Evolutionary conservation across 2,888 invertebrate species (phyloP), one percentile per base, ranked within the genome.

Genomic region (Pterostichus madidus): DNA sequence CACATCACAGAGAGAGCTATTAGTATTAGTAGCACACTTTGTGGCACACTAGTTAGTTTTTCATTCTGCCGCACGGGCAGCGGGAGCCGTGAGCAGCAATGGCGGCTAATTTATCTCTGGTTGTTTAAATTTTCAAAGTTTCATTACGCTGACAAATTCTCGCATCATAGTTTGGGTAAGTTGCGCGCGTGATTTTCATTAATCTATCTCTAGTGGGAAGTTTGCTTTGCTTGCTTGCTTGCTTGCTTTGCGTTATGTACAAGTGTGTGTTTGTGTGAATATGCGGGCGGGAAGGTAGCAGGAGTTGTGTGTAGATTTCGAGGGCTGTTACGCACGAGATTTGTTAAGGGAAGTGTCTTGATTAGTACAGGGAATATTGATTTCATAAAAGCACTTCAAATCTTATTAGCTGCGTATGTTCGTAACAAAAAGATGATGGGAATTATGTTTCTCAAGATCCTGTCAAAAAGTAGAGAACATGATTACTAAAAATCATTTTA

Each of bases 171-270:
- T 71, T 61, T 17, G 71, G 24, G 44, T 46, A 71, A 71, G 46
- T 71, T 46, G 44, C 15, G 71, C 71, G 71, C 71, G 71, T 71
- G 71, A 71, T 71, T 71, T 71, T 71, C 71, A 71, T 71, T 71
- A 71, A 71, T 71, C 71, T 71, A 71, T 71, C 71, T 71, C 71
- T 71, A 46, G n/a, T 13, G 71, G 17, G 44, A 64, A 64, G 64
- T 64, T 64, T 35, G 39, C 39, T 39, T 39, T 39, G 39, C 44
- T 10, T 11, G 44, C 49, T 39, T 39, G 39, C 44, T 10, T 11
- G 44, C 49, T 49, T 49, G 49, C 49, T 39, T 39, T n/a, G n/a
- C 49, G 24, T 24, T 24, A 24, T 49, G 1, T n/a, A 10, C 13
- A 10, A 11, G 49, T n/a, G 49, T n/a, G 13, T 13, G 49, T 46